A percentile compares a stretch with the other conserved stretches of the same genome.
phyloP scores from a whole-genome alignment of 30 jellyfish, hydroid and myxozoan genomes.

The Pelagia noctiluca region DNA sequence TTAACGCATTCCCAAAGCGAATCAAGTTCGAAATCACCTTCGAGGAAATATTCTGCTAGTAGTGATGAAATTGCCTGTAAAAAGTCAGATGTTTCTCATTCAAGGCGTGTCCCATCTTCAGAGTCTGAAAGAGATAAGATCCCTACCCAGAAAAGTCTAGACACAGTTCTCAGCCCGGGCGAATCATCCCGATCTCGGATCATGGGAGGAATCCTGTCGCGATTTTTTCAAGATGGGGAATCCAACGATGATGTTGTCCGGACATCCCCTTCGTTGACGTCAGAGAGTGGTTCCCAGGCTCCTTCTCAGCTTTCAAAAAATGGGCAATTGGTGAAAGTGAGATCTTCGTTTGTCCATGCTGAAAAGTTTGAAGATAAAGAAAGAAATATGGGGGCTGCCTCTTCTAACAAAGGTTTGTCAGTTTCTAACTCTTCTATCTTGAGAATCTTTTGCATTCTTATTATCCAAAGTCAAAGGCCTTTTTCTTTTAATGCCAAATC shows the following conservation, averaged over 20 bases:
- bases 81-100: background rate
- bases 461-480: too few relatives aligned
- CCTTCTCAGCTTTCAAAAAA: conserved; percentile 15
- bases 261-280: conserved; percentile 65
- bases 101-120: background rate
- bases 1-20: conserved; percentile 15
- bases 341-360: conserved; percentile 31
- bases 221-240: conserved; percentile 60
- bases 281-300: conserved; percentile 55
- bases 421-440: too few relatives aligned
- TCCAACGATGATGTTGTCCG: conserved; percentile 32
- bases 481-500: too few relatives aligned
- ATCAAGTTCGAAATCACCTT: conserved; percentile 40
- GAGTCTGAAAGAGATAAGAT: background rate
- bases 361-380: conserved; percentile 7
- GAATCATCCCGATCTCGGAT: conserved; percentile 66
- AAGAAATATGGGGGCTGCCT: conserved; percentile 4
- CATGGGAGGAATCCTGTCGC: conserved; percentile 71
- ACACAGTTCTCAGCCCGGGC: background rate
- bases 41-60: conserved; percentile 14
- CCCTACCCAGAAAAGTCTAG: background rate
- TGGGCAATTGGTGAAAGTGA: conserved; percentile 59
- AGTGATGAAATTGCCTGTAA: conserved; percentile 7
- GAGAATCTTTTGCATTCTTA: too few relatives aligned
- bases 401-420: background rate